These are phyloP conservation scores for Jacana jacana DNA, from an alignment of 2,113 vertebrate species.

Conservation along the genomic window DNA sequence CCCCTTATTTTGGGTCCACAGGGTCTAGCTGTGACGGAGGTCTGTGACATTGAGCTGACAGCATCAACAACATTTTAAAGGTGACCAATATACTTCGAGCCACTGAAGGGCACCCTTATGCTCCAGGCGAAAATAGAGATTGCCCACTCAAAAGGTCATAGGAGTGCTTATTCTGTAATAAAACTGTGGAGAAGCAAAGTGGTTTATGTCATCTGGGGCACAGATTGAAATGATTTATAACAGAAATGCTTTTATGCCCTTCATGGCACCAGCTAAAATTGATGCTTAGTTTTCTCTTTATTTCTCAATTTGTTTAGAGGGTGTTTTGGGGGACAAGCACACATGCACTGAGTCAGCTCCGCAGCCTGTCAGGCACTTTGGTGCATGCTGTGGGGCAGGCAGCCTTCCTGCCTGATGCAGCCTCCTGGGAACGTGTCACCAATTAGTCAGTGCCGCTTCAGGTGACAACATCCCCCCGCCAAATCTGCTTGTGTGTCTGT, in stretches of 20 bases:
- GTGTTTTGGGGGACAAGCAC: conserved; percentile 16
- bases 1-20: not conserved
- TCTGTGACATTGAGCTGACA: not conserved
- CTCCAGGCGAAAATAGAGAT: not conserved
- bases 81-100: not conserved
- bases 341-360: not conserved
- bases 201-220: conserved; percentile 49
- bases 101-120: conserved; percentile 41
- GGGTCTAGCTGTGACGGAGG: not conserved
- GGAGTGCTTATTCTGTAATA: conserved; percentile 36
- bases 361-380: not conserved
- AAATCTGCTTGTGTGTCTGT: not conserved
- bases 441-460: not conserved
- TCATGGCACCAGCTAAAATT: not conserved
- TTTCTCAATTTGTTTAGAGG: not conserved
- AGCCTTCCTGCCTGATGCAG: not conserved
- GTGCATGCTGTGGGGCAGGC: not conserved
- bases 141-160: conserved; percentile 21
- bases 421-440: not conserved
- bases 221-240: conserved; percentile 24
- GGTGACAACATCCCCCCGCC: not conserved
- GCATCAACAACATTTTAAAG: conserved; percentile 1
- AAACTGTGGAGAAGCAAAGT: conserved; percentile 37
- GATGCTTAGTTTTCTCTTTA: not conserved
- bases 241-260: conserved; percentile 14